phyloP scores from a whole-genome alignment of 2,113 vertebrate species.

The Zosterops hypoxanthus region DNA sequence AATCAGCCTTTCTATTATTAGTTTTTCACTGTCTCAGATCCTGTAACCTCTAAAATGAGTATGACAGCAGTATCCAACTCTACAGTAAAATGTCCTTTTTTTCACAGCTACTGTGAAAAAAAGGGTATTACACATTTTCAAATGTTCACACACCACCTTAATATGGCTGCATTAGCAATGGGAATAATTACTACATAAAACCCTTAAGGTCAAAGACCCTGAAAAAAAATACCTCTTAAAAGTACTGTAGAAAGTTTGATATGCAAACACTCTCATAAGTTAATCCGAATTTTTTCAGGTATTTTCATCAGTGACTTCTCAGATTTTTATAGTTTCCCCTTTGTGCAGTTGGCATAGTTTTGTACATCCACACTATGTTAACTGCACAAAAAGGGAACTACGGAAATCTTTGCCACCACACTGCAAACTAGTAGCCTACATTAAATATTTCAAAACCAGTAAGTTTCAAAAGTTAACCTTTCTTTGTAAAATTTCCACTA shows the following conservation, averaged over 20 bases:
- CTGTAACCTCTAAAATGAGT: not conserved
- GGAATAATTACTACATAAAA: not conserved
- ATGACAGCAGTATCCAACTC: not conserved
- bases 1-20: not conserved
- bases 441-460: not conserved
- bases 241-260: not conserved
- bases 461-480: not conserved
- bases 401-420: not conserved
- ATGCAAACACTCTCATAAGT: not conserved
- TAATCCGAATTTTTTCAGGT: not conserved
- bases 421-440: not conserved
- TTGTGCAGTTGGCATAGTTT: not conserved
- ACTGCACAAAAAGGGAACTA: not conserved
- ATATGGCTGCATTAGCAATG: not conserved
- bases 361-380: not conserved
- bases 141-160: not conserved
- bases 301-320: not conserved
- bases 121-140: not conserved
- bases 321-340: not conserved
- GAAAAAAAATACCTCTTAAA: not conserved
- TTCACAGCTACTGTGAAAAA: not conserved
- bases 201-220: not conserved
- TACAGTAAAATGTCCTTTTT: not conserved
- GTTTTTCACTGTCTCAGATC: not conserved
- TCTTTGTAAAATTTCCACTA: not conserved